These are phyloP conservation scores for Lamprologus tigripictilis DNA, from an alignment of 2,113 vertebrate species.

Conservation along the genomic window DNA sequence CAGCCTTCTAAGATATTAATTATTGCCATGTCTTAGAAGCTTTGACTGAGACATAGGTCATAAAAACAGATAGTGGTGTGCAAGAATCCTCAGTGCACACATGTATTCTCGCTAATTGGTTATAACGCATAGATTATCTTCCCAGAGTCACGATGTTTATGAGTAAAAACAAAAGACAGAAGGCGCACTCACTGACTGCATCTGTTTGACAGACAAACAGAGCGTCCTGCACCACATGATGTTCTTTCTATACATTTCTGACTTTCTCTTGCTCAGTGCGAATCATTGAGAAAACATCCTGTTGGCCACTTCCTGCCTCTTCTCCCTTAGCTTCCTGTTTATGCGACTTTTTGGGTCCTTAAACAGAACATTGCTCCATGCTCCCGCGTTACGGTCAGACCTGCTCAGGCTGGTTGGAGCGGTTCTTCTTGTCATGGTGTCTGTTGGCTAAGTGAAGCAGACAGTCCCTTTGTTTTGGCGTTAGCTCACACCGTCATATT, in stretches of 20 bases:
- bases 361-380: slow-evolving; percentile 12
- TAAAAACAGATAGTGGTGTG: slow-evolving; percentile 2
- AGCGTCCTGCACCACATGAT: neutral
- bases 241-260: neutral
- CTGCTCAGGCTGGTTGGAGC: slow-evolving; percentile 45
- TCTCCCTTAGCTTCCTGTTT: slow-evolving; percentile 72
- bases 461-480: slow-evolving; percentile 27
- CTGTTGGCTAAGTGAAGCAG: neutral
- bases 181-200: neutral
- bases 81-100: neutral
- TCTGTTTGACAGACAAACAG: neutral
- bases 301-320: slow-evolving; percentile 68
- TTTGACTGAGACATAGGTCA: neutral
- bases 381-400: neutral
- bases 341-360: slow-evolving; percentile 13
- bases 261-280: slow-evolving; percentile 24
- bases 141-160: neutral
- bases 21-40: neutral
- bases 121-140: neutral
- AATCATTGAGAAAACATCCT: slow-evolving; percentile 68
- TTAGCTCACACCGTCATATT: neutral
- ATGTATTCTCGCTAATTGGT: neutral
- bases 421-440: slow-evolving; percentile 23
- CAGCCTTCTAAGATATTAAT: neutral
- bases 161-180: neutral